Percentiles rank a stretch among this genome's conserved stretches.
Conservation (phyloP, 2,797 vertebrate genomes). For the Enteromius argenteus region DNA sequence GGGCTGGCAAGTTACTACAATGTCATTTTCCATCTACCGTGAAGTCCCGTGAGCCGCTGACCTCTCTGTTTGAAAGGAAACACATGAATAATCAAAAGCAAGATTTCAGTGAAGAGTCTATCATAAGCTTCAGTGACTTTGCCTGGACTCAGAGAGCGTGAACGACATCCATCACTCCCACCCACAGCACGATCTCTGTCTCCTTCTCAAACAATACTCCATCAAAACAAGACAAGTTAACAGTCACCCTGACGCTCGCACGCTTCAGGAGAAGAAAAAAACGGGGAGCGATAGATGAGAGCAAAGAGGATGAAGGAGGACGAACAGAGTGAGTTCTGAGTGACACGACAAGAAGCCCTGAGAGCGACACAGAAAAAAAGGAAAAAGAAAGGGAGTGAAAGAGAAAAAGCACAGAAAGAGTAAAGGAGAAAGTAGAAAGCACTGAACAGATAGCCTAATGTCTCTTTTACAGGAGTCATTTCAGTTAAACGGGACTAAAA, state of each 20-base stretch:
- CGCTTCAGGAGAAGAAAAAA: constrained; percentile 42
- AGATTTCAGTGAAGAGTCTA: constrained; percentile 44
- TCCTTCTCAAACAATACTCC: constrained; percentile 48
- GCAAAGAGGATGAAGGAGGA: constrained; percentile 33
- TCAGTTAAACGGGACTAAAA: neutral
- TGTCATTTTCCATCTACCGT: constrained; percentile 24
- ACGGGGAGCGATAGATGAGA: constrained; percentile 2
- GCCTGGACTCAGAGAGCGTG: constrained; percentile 44
- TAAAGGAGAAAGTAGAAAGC: neutral
- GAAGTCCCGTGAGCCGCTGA: constrained; percentile 22
- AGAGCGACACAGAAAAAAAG: constrained; percentile 13
- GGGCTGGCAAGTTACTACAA: constrained; percentile 17
- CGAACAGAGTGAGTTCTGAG: constrained; percentile 46
- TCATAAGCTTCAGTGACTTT: constrained; percentile 51
- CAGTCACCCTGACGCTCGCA: constrained; percentile 38
- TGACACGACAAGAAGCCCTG: constrained; percentile 51
- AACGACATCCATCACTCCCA: constrained; percentile 46
- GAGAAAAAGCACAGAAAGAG: constrained; percentile 50
- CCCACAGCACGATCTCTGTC: constrained; percentile 49
- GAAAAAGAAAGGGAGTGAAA: constrained; percentile 35
- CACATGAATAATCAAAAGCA: constrained; percentile 50
- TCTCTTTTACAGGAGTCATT: neutral
- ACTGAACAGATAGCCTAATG: neutral
- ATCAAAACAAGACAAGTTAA: constrained; percentile 54
- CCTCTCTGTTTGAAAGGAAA: constrained; percentile 43